These are phyloP conservation scores for Drosophila niveifrons DNA, from an alignment of 2,888 invertebrate species.

Conservation along the genomic window DNA sequence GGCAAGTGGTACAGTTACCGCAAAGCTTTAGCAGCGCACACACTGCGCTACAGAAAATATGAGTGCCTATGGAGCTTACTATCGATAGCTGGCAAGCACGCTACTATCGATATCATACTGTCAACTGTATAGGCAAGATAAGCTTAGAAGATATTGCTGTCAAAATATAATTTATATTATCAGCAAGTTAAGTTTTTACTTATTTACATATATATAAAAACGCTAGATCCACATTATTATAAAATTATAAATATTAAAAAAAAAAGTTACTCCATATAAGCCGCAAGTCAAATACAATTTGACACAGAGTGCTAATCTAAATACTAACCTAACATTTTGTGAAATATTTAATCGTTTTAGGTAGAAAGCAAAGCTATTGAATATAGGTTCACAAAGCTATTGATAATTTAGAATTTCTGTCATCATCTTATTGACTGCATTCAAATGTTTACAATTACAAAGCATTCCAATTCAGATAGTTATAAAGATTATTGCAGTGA, in stretches of 20 bases:
- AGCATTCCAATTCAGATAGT: too few species aligned
- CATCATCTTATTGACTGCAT: background rate
- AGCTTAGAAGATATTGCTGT: too few species aligned
- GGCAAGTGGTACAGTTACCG: constrained; percentile 59
- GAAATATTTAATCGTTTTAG: background rate
- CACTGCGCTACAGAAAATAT: constrained; percentile 15
- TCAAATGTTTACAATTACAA: background rate
- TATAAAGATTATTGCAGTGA: too few species aligned
- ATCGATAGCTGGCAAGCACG: background rate
- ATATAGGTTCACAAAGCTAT: background rate
- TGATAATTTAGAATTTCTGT: background rate
- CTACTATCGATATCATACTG: background rate
- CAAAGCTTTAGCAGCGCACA: constrained; percentile 39
- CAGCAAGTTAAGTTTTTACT: too few species aligned
- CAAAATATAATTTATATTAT: too few species aligned
- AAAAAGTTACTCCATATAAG: background rate
- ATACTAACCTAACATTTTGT: background rate
- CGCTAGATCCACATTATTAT: too few species aligned
- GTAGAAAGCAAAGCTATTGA: background rate
- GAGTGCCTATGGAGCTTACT: background rate
- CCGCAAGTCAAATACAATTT: background rate
- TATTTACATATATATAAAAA: too few species aligned
- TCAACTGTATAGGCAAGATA: too few species aligned
- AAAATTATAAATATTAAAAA: too few species aligned
- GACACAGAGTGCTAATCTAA: background rate